Evolutionary conservation across 2,797 vertebrate species (phyloP), one percentile per base, ranked within the genome.

Genomic region (Ptychadena robeensis): DNA sequence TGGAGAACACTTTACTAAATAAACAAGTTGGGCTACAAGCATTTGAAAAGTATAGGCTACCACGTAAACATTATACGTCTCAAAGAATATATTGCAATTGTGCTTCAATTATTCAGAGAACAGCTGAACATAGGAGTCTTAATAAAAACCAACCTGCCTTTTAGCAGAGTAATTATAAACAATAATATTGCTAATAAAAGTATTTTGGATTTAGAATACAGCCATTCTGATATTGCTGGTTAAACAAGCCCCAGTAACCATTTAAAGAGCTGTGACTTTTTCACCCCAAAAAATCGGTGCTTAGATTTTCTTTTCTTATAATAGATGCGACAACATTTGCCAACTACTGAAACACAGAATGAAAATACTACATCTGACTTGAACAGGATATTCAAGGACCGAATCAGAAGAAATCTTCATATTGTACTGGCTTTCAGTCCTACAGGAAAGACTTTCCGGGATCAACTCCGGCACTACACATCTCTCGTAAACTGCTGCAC

Each of bases 301-400:
- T 77, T 37, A 30, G 48, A 35, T 10, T 74, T 14, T 66, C 25
- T 70, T 14, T 18, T 11, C 85, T 88, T 90, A 88, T 81, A 82
- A 80, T 53, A 87, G 85, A 88, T 88, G 74, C 9, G 86, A 69
- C 86, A 86, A 70, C 86, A 89, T 83, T 86, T 86, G 37, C 66
- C 75, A 82, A 0, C 79, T 89, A 91, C 87, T 75, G 87, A 91
- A 86, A 75, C 63, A 71, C 84, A 88, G 81, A 81, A 90, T 83
- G 80, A 85, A 64, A 83, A 87, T 87, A 85, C 63, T 10, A 87
- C 34, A 0, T 71, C 71, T 75, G 79, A 85, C 71, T 78, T 64
- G 32, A 57, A 82, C 82, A 87, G 87, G 80, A 90, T 87, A 88
- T 89, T 89, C 83, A 81, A 86, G 81, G 64, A 73, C 82, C 82